phyloP scores from a whole-genome alignment of 1,140 invertebrate genomes.

The Limonius californicus region DNA sequence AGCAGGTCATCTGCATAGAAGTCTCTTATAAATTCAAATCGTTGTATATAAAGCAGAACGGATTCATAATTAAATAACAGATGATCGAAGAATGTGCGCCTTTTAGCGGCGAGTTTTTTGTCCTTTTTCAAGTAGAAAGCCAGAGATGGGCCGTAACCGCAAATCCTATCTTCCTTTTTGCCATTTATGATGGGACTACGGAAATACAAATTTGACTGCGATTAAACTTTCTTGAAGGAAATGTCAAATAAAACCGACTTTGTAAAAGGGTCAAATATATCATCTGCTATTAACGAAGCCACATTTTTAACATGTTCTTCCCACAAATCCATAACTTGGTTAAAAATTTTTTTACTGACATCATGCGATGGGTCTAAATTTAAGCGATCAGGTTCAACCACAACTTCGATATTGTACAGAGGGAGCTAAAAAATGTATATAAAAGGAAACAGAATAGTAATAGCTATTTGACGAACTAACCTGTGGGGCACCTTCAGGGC shows the following conservation, averaged over 20 bases:
- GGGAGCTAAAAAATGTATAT: constrained; percentile 52
- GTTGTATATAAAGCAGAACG: constrained; percentile 59
- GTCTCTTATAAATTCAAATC: constrained; percentile 61
- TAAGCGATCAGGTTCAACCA: constrained; percentile 48
- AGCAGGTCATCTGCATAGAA: constrained; percentile 70
- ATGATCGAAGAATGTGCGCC: constrained; percentile 51
- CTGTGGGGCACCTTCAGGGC: constrained; percentile 31
- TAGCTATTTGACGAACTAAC: constrained; percentile 19
- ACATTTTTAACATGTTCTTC: constrained; percentile 54
- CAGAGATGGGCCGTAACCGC: constrained; percentile 61
- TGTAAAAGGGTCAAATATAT: constrained; percentile 51
- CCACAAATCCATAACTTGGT: constrained; percentile 56
- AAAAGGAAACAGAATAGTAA: no score
- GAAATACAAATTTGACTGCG: no score
- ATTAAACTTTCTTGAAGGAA: no score
- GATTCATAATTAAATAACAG: constrained; percentile 58
- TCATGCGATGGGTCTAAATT: constrained; percentile 55
- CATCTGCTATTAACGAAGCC: constrained; percentile 57
- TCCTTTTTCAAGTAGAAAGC: constrained; percentile 63
- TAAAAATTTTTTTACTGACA: constrained; percentile 51
- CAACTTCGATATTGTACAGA: constrained; percentile 55
- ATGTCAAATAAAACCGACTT: constrained; percentile 44
- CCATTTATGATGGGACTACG: constrained; percentile 73
- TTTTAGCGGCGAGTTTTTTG: constrained; percentile 53
- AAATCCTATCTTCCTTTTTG: constrained; percentile 64